Evolutionary conservation across 2,888 invertebrate species (phyloP), one percentile per base, ranked within the genome.

Genomic region (Sisyra terminalis): DNA sequence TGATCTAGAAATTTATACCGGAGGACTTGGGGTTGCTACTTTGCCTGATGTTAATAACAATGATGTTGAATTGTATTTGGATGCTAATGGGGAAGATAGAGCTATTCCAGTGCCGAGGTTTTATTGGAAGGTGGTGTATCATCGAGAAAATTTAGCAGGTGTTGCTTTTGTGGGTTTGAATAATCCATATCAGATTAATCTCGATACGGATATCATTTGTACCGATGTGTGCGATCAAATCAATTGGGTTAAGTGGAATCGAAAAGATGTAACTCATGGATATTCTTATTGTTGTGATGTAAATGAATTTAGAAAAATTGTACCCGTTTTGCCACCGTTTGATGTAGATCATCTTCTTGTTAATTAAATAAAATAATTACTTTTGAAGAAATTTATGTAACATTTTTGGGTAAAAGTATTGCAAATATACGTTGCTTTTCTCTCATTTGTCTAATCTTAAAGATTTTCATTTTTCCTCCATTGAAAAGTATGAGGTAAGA

Each of bases 211-310:
- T 63, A 62, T 29, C 62, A 64, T 45, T 47, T 63, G 46, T 47
- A 54, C 52, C 18, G 64, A 71, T 44, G 59, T 75, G 47, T 76
- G 76, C 53, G 50, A 56, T 13, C 64, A 69, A 39, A 66, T 76
- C 50, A 61, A 58, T 50, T 78, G 78, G 78, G 55, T 78, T n/a
- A 56, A 54, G 1, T 76, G 74, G 74, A 45, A 53, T 2, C 59
- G 66, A 0, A 60, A 67, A 45, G 61, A 70, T 48, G 59, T 70
- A 18, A 59, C 60, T 44, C 54, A 63, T 14, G 77, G 78, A 1
- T 70, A 71, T 56, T 70, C 71, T 39, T 76, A 77, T 57, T 75
- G 74, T 51, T 78, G 78, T 53, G 60, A 63, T 2, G 61, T 78
- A 14, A 59, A 66, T 15, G 72, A 74, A 47, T 69, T 78, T 50